Evolutionary conservation across 2,797 vertebrate genomes (phyloP).

Genomic region (Petrocephalus schoutedeni): DNA sequence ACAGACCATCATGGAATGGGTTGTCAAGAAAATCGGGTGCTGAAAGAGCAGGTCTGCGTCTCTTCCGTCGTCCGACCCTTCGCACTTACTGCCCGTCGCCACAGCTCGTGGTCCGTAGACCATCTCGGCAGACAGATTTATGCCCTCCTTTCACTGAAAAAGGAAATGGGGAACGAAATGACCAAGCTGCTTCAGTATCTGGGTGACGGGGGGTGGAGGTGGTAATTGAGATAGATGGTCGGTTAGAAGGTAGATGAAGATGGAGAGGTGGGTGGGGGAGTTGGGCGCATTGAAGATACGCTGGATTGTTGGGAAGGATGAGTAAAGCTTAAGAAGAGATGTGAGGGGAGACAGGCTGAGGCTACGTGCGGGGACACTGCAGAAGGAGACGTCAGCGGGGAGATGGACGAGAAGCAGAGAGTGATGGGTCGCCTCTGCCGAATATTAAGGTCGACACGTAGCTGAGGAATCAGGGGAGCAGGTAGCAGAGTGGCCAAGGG

Average conservation of each 20-base stretch:
- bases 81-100: background rate
- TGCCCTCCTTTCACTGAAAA: background rate
- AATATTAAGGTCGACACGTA: background rate
- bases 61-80: background rate
- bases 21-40: background rate
- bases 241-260: background rate
- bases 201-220: background rate
- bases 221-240: background rate
- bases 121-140: background rate
- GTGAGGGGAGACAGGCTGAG: background rate
- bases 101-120: background rate
- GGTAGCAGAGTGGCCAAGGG: background rate
- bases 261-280: background rate
- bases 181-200: background rate
- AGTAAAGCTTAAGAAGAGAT: background rate
- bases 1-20: background rate
- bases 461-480: background rate
- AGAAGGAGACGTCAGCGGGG: background rate
- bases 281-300: background rate
- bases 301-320: background rate
- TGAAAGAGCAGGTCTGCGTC: background rate
- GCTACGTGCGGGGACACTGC: background rate
- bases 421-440: background rate
- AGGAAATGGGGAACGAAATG: background rate
- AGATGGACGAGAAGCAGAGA: background rate